Percentiles rank a stretch among this genome's conserved stretches.
These are phyloP conservation scores for Agrypnia vestita DNA, from an alignment of 1,140 invertebrate genomes.

Conservation along the genomic window DNA sequence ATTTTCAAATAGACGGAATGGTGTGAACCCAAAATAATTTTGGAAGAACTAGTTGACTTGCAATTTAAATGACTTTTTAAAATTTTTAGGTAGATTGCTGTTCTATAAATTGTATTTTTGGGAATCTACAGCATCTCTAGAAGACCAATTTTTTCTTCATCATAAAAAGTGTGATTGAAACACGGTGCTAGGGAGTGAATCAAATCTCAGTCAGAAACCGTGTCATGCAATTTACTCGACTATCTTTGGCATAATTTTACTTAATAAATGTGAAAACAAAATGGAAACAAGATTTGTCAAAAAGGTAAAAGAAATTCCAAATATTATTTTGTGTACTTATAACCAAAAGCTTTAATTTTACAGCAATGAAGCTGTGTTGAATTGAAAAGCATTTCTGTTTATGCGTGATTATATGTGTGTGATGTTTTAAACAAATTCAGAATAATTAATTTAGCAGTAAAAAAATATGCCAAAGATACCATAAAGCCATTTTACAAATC, in stretches of 20 bases:
- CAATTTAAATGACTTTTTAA: too few relatives aligned
- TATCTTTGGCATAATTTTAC: slow-evolving; percentile 46
- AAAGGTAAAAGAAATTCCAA: neutral
- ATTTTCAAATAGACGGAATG: too few relatives aligned
- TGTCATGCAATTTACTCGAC: slow-evolving; percentile 66
- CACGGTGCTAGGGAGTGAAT: slow-evolving; percentile 73
- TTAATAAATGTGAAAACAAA: slow-evolving; percentile 21
- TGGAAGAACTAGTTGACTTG: too few relatives aligned
- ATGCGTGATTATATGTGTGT: slow-evolving; percentile 6
- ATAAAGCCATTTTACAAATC: slow-evolving; percentile 45
- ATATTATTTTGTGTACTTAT: slow-evolving; percentile 21
- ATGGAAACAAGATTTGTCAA: neutral
- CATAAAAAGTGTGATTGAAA: slow-evolving; percentile 66
- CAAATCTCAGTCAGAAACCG: slow-evolving; percentile 70
- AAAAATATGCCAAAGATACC: slow-evolving; percentile 51
- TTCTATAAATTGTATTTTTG: neutral
- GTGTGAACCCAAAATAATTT: too few relatives aligned
- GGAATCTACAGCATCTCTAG: slow-evolving; percentile 30
- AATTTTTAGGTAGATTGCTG: neutral
- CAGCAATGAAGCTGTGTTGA: slow-evolving; percentile 26
- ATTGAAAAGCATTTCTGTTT: slow-evolving; percentile 1
- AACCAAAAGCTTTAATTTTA: slow-evolving; percentile 23
- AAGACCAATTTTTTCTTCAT: slow-evolving; percentile 21
- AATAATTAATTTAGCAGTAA: slow-evolving; percentile 19
- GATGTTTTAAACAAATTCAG: slow-evolving; percentile 1